phyloP scores from a whole-genome alignment of 1,140 invertebrate species.

The Drosophila dunni region DNA sequence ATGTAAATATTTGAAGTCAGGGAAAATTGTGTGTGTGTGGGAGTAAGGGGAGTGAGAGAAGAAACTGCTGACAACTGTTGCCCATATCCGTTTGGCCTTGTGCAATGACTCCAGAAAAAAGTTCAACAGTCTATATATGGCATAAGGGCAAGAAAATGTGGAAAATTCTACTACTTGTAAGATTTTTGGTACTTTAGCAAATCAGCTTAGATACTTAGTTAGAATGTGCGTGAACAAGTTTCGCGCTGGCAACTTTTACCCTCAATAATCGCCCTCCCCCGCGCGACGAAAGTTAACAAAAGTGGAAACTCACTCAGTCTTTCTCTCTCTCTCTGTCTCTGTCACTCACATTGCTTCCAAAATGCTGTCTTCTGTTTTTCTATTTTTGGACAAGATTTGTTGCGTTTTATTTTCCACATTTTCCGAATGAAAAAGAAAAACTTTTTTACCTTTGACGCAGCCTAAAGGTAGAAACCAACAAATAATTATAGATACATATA shows the following conservation, averaged over 20 bases:
- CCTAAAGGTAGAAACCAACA: slow-evolving; percentile 64
- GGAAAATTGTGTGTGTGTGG: not conserved
- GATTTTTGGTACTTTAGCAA: slow-evolving; percentile 4
- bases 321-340: not conserved
- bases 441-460: slow-evolving; percentile 79
- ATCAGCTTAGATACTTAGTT: slow-evolving; percentile 52
- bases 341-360: slow-evolving; percentile 52
- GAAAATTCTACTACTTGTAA: slow-evolving; percentile 7
- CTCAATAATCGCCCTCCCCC: slow-evolving; percentile 27
- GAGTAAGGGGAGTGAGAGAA: not conserved
- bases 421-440: slow-evolving; percentile 45
- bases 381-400: slow-evolving; percentile 79
- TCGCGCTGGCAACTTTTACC: slow-evolving; percentile 27
- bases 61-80: slow-evolving; percentile 71
- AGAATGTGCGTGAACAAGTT: slow-evolving; percentile 42
- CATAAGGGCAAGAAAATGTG: not conserved
- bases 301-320: slow-evolving; percentile 27
- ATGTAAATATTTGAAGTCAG: slow-evolving; percentile 73
- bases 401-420: slow-evolving; percentile 72
- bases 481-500: slow-evolving; percentile 60
- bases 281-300: slow-evolving; percentile 56
- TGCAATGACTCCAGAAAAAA: slow-evolving; percentile 55
- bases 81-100: slow-evolving; percentile 67
- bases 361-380: slow-evolving; percentile 56
- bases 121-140: slow-evolving; percentile 23